phyloP scores from a whole-genome alignment of 2,888 invertebrate genomes.

The Rhagonycha lutea region DNA sequence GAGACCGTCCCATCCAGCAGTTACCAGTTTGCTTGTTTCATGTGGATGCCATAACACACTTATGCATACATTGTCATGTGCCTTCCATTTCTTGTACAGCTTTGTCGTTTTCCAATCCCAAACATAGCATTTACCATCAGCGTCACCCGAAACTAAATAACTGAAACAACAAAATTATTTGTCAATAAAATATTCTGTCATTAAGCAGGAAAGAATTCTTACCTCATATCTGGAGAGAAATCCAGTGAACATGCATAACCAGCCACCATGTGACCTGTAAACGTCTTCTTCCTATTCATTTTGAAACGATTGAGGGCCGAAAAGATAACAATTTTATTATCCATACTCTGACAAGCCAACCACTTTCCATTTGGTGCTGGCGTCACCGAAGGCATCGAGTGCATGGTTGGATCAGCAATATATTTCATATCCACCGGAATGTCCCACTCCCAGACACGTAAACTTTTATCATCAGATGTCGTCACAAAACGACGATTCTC shows the following conservation, averaged over 20 bases:
- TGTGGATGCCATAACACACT: conserved; percentile 97
- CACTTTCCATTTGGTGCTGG: conserved; percentile 97
- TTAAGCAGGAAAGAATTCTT: conserved; percentile 25
- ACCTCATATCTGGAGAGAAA: conserved; percentile 99
- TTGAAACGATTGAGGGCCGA: conserved; percentile 97
- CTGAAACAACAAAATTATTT: conserved; percentile 61
- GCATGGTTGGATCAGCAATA: conserved; percentile 99
- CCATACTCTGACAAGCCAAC: conserved; percentile 99
- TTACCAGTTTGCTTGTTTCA: conserved; percentile 95
- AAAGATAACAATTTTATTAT: conserved; percentile 98
- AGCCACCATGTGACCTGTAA: conserved; percentile 98
- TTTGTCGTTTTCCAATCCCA: conserved; percentile 99
- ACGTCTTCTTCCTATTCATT: conserved; percentile 96
- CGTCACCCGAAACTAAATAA: conserved; percentile 96
- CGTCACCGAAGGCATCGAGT: conserved; percentile 97
- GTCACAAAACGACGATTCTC: conserved; percentile 97
- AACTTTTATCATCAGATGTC: conserved; percentile 98
- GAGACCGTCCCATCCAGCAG: conserved; percentile 98
- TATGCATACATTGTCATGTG: conserved; percentile 97
- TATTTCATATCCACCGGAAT: conserved; percentile 99
- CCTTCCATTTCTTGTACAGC: conserved; percentile 97
- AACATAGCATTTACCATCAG: conserved; percentile 96
- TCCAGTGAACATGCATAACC: conserved; percentile 97
- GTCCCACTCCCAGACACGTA: conserved; percentile 99
- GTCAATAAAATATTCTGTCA: not conserved